phyloP scores from a whole-genome alignment of 2,113 vertebrate genomes.

The Regulus satrapa region DNA sequence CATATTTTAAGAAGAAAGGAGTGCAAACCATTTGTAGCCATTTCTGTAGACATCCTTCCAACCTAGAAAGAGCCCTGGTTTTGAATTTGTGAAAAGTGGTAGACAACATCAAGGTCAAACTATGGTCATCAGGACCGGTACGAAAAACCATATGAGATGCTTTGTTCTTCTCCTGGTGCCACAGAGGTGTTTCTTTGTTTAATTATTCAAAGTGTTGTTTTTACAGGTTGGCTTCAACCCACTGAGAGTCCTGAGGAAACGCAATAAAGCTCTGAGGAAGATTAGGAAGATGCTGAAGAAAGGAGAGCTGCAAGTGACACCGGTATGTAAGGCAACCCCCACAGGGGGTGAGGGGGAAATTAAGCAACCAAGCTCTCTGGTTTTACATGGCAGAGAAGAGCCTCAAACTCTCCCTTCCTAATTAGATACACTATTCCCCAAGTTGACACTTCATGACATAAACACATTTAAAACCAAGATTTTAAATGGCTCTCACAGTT shows the following conservation, averaged over 20 bases:
- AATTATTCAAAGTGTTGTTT: neutral
- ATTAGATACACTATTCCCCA: neutral
- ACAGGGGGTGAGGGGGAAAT: accelerated
- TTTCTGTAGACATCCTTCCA: neutral
- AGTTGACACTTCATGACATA: neutral
- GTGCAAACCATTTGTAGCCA: neutral
- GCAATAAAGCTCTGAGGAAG: conserved; percentile 89
- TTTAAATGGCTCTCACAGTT: neutral
- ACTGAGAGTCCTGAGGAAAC: conserved; percentile 85
- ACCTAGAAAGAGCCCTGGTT: neutral
- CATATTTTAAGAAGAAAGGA: neutral
- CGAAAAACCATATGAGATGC: neutral
- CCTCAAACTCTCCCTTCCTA: neutral
- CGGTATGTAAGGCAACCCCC: conserved; percentile 64
- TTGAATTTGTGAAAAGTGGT: neutral
- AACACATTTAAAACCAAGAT: neutral
- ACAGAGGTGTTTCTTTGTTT: neutral
- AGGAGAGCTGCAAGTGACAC: conserved; percentile 80
- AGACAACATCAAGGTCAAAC: neutral
- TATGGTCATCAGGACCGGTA: neutral
- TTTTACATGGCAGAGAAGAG: neutral
- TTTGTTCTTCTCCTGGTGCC: neutral
- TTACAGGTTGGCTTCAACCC: conserved; percentile 89
- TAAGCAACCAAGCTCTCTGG: neutral
- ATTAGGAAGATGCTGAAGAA: conserved; percentile 84